Conservation (phyloP, 2,888 invertebrate genomes). For the Leptothorax acervorum region DNA sequence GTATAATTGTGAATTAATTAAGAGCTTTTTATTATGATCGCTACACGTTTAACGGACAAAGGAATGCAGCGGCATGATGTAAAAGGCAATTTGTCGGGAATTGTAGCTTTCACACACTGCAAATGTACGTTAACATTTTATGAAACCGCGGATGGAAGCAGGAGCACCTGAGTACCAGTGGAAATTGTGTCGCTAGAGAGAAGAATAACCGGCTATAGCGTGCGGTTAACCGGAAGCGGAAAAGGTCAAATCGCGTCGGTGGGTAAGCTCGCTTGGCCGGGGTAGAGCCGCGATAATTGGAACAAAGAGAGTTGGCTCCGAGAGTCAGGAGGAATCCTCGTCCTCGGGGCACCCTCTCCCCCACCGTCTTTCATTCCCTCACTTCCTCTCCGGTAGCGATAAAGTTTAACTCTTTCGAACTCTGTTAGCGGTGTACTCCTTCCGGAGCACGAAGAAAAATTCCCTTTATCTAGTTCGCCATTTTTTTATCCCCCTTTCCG, state of each 20-base stretch:
- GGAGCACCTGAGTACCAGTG: conserved; percentile 63
- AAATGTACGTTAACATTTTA: conserved; percentile 53
- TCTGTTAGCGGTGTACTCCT: conserved; percentile 76
- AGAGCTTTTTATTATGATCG: conserved; percentile 48
- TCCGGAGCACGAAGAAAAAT: conserved; percentile 74
- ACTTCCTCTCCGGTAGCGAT: conserved; percentile 62
- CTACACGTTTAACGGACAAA: conserved; percentile 36
- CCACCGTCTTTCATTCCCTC: conserved; percentile 43
- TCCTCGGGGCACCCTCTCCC: conserved; percentile 57
- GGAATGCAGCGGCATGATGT: conserved; percentile 32
- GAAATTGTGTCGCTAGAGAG: conserved; percentile 68
- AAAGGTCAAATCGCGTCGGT: conserved; percentile 75
- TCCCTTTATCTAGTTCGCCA: conserved; percentile 67
- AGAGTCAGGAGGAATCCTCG: conserved; percentile 67
- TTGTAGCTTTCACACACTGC: conserved; percentile 40
- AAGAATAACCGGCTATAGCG: conserved; percentile 69
- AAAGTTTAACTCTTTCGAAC: conserved; percentile 80
- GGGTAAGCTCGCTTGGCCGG: conserved; percentile 66
- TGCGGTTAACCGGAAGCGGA: conserved; percentile 75
- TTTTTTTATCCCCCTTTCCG: conserved; percentile 51
- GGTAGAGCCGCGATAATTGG: conserved; percentile 77
- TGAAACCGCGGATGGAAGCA: conserved; percentile 48
- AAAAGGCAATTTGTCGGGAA: conserved; percentile 50
- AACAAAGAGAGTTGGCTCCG: conserved; percentile 75
- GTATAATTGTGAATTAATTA: conserved; percentile 40